Conservation (phyloP, 2,888 invertebrate genomes). For the Gymnosoma rotundatum region DNA sequence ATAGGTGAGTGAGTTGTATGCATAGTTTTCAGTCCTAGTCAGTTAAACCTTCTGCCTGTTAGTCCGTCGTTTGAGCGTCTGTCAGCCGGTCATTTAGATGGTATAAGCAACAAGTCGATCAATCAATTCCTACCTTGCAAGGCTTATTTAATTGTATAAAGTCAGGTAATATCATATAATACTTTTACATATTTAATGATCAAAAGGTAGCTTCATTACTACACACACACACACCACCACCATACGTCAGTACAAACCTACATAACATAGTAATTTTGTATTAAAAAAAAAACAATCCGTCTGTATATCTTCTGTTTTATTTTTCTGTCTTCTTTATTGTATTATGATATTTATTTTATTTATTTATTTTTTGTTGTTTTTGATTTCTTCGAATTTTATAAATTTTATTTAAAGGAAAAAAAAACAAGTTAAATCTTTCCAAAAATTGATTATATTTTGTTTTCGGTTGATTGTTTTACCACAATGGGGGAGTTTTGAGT, state of each 20-base stretch:
- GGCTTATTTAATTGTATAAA: constrained; percentile 67
- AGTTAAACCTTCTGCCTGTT: constrained; percentile 9
- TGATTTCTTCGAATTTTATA: constrained; percentile 35
- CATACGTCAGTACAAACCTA: background rate
- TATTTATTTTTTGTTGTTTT: constrained; percentile 17
- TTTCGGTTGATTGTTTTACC: constrained; percentile 23
- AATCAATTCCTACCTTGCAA: constrained; percentile 67
- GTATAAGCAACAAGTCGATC: constrained; percentile 56
- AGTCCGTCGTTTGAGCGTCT: background rate
- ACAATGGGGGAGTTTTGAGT: constrained; percentile 68
- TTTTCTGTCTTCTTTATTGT: constrained; percentile 28
- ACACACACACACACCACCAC: background rate
- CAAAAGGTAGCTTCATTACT: background rate
- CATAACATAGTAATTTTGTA: background rate
- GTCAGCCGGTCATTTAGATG: constrained; percentile 11
- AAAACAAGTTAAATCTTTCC: constrained; percentile 48
- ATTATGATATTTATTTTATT: constrained; percentile 31
- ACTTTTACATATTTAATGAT: constrained; percentile 52
- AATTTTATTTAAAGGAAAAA: background rate
- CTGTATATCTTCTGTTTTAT: constrained; percentile 38
- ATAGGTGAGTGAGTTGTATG: background rate
- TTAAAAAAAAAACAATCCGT: constrained; percentile 40
- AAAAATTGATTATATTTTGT: constrained; percentile 32
- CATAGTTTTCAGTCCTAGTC: background rate
- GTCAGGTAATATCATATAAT: constrained; percentile 68